A percentile compares a stretch with the other conserved stretches of the same genome.
phyloP scores from a whole-genome alignment of 2,888 invertebrate genomes.

The Scrobipalpa atriplicella region DNA sequence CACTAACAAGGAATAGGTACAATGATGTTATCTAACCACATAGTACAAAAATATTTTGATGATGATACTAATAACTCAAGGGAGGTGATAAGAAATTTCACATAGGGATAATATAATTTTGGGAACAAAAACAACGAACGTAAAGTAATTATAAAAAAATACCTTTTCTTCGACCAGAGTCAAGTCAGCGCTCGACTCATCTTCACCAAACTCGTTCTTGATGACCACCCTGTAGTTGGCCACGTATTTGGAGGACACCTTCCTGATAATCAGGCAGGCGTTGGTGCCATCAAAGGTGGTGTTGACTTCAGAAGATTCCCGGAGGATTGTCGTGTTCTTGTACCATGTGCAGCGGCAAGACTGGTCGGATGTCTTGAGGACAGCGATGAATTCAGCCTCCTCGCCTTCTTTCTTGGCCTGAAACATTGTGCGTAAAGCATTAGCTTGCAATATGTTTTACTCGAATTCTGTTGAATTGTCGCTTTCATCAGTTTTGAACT shows the following conservation, averaged over 20 bases:
- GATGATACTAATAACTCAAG: too few species aligned
- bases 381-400: slow-evolving; percentile 89
- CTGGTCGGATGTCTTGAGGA: slow-evolving; percentile 89
- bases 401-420: slow-evolving; percentile 82
- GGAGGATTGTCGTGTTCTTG: slow-evolving; percentile 90
- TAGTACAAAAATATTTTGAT: too few species aligned
- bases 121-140: neutral
- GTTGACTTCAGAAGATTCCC: slow-evolving; percentile 89
- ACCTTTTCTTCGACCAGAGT: slow-evolving; percentile 87
- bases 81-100: too few species aligned
- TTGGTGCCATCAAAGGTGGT: slow-evolving; percentile 93
- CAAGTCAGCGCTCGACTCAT: slow-evolving; percentile 93
- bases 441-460: neutral
- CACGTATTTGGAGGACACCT: slow-evolving; percentile 88
- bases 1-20: too few species aligned
- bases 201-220: slow-evolving; percentile 95
- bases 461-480: neutral
- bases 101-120: neutral
- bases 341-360: slow-evolving; percentile 93
- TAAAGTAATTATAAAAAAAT: neutral
- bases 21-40: too few species aligned
- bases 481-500: too few species aligned
- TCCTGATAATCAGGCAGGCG: slow-evolving; percentile 89
- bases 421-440: slow-evolving; percentile 22
- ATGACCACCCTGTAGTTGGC: slow-evolving; percentile 94